Evolutionary conservation across 2,113 vertebrate species (phyloP), one percentile per base, ranked within the genome.

Genomic region (Collichthys lucidus): DNA sequence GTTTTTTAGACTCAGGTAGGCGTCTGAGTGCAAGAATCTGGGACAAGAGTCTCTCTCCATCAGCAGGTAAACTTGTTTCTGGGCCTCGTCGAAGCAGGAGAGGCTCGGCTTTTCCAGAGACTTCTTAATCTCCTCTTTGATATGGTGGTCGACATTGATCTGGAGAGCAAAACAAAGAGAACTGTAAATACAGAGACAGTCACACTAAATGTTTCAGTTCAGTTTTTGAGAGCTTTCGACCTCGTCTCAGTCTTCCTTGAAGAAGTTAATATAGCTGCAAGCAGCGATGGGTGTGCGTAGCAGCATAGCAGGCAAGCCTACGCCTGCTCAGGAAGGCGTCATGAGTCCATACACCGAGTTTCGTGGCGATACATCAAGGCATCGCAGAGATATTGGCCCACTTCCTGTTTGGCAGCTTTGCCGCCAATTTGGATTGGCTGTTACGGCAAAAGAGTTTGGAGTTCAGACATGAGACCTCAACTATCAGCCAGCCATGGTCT

Each of bases 41-140:
- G 96, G 96, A 8, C 96, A 97, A 0, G 97, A 97, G 80, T 98
- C 97, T 76, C 94, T 96, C 82, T 98, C 96, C 97, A 98, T 98
- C 26, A 98, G 94, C 70, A 94, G 80, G 52, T 96, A 97, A 53
- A 98, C 92, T 0, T 95, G 92, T 89, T 91, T 96, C 81, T 97
- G 96, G n/a, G 93, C 97, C 88, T 97, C 97, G 55, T 97, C 95
- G 79, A 98, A 98, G 86, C 96, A 96, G 4, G 91, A 89, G 7
- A 24, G 83, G 31, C 92, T 96, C 24, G 97, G 95, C 1, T 93
- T 73, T 86, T 93, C 92, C 83, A 97, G 82, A 46, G 93, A 95
- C 85, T 84, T 94, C 79, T 94, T 95, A 85, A 97, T 96, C 60
- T 92, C 87, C 92, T 98, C 96, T 80, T 95, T 94, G 50, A 96